phyloP scores from a whole-genome alignment of 2,888 invertebrate genomes.

The Cactoblastis cactorum region DNA sequence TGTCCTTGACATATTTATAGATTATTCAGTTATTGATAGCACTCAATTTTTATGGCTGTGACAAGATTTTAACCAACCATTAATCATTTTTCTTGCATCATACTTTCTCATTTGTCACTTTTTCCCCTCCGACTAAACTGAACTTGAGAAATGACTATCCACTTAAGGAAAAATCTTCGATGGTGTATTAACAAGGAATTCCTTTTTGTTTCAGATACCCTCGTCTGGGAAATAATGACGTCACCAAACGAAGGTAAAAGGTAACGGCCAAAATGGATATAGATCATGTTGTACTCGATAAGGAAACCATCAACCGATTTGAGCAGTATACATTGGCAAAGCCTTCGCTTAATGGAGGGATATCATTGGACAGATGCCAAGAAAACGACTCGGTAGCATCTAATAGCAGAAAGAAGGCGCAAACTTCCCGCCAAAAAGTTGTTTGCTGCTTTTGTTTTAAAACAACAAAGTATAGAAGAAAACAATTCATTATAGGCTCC shows the following conservation, averaged over 20 bases:
- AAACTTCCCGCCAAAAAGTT: conserved; percentile 72
- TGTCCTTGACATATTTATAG: conserved; percentile 6
- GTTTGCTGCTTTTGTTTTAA: conserved; percentile 78
- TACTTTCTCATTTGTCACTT: conserved; percentile 68
- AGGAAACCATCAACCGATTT: conserved; percentile 73
- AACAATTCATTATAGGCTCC: conserved; percentile 85
- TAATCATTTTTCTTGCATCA: conserved; percentile 54
- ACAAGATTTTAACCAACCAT: conserved; percentile 39
- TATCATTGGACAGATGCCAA: conserved; percentile 77
- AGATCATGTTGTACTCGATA: conserved; percentile 73
- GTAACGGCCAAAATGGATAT: conserved; percentile 68
- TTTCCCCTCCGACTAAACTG: conserved; percentile 45
- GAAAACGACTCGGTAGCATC: conserved; percentile 73
- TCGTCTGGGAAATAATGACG: conserved; percentile 47
- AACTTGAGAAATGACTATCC: conserved; percentile 65
- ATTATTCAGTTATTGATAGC: conserved; percentile 10
- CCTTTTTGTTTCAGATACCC: conserved; percentile 66
- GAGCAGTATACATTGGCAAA: conserved; percentile 75
- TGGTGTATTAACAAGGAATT: conserved; percentile 28
- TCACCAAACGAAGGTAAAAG: conserved; percentile 45
- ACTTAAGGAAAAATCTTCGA: conserved; percentile 33
- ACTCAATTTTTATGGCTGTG: conserved; percentile 25
- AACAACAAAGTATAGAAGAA: conserved; percentile 75
- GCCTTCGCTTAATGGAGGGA: conserved; percentile 71
- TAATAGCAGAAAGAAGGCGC: conserved; percentile 70